phyloP scores from a whole-genome alignment of 2,797 vertebrate species.

The Apodemus agrarius region DNA sequence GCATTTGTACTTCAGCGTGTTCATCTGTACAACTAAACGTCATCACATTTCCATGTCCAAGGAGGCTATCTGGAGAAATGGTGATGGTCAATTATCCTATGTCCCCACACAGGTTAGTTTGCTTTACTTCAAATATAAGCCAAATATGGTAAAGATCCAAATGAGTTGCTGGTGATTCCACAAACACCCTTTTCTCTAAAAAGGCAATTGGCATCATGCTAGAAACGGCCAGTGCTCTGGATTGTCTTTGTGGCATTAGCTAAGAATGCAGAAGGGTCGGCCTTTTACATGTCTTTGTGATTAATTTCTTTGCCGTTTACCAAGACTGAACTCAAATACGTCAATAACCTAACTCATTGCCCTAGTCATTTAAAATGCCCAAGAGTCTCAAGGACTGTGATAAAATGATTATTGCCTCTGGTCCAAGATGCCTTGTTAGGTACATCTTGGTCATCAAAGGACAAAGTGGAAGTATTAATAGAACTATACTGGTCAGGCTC shows the following conservation, averaged over 20 bases:
- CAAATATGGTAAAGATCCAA: background rate
- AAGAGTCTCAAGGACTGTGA: background rate
- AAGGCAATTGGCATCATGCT: background rate
- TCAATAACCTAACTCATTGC: background rate
- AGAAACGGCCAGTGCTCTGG: background rate
- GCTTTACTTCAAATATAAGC: background rate
- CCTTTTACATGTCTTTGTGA: background rate
- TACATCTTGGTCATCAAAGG: background rate
- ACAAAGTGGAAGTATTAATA: background rate
- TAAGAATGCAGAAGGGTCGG: background rate
- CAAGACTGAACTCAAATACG: background rate
- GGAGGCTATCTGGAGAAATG: background rate
- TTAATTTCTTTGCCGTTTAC: background rate
- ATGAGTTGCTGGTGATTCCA: background rate
- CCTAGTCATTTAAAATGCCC: background rate
- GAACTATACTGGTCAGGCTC: background rate
- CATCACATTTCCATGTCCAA: background rate
- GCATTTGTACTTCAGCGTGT: background rate
- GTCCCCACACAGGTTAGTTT: background rate
- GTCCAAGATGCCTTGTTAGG: background rate
- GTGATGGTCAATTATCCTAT: background rate
- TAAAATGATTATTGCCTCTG: background rate
- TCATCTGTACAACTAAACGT: conserved; percentile 42
- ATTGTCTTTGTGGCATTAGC: background rate
- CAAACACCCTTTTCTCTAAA: background rate